These are phyloP conservation scores for Hypocryptadius cinnamomeus DNA, from an alignment of 2,113 vertebrate species.

Conservation along the genomic window DNA sequence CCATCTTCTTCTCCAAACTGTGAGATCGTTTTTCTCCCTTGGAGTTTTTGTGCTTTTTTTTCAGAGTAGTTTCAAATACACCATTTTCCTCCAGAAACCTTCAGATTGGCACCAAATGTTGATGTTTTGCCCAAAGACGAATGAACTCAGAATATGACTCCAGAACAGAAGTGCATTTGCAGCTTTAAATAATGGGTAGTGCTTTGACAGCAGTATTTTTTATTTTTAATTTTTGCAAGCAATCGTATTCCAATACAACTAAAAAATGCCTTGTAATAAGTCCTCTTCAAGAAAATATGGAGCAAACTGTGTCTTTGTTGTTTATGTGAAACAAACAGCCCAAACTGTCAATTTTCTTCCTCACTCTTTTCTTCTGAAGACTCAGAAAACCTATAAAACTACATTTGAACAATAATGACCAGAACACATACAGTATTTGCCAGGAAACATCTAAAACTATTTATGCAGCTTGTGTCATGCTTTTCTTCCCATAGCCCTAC, in stretches of 20 bases:
- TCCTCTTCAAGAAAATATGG: background rate
- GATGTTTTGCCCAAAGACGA: background rate
- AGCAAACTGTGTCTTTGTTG: background rate
- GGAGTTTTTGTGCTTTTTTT: background rate
- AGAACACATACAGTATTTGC: background rate
- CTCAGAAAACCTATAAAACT: background rate
- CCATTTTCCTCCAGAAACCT: background rate
- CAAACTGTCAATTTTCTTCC: background rate
- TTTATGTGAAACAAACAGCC: background rate
- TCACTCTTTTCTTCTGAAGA: background rate
- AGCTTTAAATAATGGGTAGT: background rate
- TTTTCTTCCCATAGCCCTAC: background rate
- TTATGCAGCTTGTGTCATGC: background rate
- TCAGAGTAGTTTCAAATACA: background rate
- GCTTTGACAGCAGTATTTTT: background rate
- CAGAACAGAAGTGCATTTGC: background rate
- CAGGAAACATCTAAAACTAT: background rate
- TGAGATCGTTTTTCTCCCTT: background rate
- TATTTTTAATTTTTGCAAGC: background rate
- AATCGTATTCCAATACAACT: fast-evolving
- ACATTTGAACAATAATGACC: background rate
- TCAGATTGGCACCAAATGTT: background rate
- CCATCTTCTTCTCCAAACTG: background rate
- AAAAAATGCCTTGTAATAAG: background rate
- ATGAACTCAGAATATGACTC: background rate